Percentiles rank a stretch among this genome's conserved stretches.
Evolutionary conservation across 2,113 vertebrate species (phyloP).

Genomic region (Brienomyrus brachyistius): DNA sequence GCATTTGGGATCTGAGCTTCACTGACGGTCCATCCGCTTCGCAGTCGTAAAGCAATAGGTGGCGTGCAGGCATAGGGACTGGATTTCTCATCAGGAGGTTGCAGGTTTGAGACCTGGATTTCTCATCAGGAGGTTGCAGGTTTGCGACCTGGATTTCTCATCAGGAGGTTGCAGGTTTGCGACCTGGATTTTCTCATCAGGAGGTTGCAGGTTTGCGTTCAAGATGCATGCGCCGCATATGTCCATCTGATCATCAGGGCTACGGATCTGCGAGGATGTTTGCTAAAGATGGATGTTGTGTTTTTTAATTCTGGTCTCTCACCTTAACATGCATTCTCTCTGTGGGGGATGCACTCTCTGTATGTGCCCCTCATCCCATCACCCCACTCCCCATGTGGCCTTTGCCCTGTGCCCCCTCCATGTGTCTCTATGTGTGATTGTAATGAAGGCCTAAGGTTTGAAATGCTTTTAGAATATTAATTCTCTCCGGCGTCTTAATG

Average conservation of each 20-base stretch:
- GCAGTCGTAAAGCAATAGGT: neutral
- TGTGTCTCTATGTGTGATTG: neutral
- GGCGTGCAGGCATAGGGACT: neutral
- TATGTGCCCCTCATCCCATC: neutral
- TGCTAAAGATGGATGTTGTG: neutral
- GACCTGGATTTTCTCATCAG: neutral
- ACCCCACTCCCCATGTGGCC: neutral
- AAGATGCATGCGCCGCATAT: neutral
- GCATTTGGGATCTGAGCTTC: neutral
- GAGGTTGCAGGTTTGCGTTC: neutral
- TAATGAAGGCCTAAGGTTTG: constrained; percentile 5
- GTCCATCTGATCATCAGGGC: neutral
- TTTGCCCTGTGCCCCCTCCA: neutral
- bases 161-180: neutral
- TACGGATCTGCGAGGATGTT: neutral
- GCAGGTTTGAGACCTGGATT: no score
- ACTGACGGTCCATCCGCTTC: neutral
- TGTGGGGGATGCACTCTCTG: neutral
- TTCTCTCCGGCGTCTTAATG: neutral
- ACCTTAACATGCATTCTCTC: neutral
- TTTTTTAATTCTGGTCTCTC: neutral
- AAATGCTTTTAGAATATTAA: neutral
- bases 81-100: neutral
- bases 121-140: neutral
- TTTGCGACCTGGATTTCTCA: neutral